phyloP scores from a whole-genome alignment of 2,888 invertebrate genomes.

The Drosophila anomalipes region DNA sequence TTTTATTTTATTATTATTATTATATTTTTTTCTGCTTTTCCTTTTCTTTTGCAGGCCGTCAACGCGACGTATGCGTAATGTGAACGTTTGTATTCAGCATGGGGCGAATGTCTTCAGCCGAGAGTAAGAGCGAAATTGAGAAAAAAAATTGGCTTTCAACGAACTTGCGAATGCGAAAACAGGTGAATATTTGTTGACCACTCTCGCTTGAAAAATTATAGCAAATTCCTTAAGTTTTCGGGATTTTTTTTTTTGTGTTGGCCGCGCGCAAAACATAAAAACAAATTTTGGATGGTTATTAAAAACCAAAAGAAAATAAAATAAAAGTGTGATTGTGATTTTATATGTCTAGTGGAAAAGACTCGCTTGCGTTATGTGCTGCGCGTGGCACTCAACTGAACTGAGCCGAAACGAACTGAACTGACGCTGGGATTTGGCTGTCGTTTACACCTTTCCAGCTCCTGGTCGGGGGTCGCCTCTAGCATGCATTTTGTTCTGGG shows the following conservation, averaged over 20 bases:
- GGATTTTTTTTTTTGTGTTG: constrained; percentile 7
- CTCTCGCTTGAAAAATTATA: constrained; percentile 52
- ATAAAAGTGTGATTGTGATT: constrained; percentile 48
- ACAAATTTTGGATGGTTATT: constrained; percentile 50
- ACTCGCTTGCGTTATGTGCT: constrained; percentile 35
- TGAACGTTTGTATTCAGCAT: constrained; percentile 53
- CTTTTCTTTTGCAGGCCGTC: constrained; percentile 45
- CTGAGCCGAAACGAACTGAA: constrained; percentile 32
- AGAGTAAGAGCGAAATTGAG: constrained; percentile 2
- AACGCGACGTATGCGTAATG: constrained; percentile 77
- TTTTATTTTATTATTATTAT: constrained; percentile 38
- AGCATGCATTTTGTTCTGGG: constrained; percentile 27
- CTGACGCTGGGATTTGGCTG: constrained; percentile 52
- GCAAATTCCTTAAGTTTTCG: constrained; percentile 40
- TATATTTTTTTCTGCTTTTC: constrained; percentile 17
- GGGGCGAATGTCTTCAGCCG: constrained; percentile 1
- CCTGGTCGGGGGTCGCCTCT: constrained; percentile 8
- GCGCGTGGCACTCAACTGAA: constrained; percentile 54
- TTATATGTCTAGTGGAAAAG: constrained; percentile 51
- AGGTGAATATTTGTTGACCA: constrained; percentile 69
- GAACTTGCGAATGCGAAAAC: constrained; percentile 65
- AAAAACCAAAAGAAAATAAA: constrained; percentile 7
- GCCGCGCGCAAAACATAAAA: constrained; percentile 59
- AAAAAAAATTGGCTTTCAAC: constrained; percentile 44
- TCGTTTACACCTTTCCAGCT: constrained; percentile 34